Conservation (phyloP, 2,888 invertebrate genomes). For the Tolmerus cingulatus region DNA sequence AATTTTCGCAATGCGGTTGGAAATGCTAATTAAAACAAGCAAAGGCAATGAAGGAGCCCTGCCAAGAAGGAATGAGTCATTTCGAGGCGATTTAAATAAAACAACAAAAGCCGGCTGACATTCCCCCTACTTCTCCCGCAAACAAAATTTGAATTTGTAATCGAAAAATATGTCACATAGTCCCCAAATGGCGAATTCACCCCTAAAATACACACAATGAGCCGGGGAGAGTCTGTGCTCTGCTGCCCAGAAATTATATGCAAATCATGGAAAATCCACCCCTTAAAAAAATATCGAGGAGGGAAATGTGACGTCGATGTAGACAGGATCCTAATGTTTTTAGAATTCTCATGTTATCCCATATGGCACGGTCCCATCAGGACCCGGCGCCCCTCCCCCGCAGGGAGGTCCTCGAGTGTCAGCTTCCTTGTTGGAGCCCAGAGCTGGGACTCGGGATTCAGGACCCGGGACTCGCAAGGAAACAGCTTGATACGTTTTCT, state of each 20-base stretch:
- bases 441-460: not conserved
- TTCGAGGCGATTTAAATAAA: not conserved
- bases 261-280: conserved; percentile 42
- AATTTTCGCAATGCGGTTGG: not conserved
- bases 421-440: conserved; percentile 23
- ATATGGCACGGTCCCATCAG: conserved; percentile 38
- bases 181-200: conserved; percentile 35
- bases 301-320: conserved; percentile 34
- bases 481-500: conserved; percentile 41
- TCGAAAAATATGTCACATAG: conserved; percentile 41
- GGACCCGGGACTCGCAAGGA: conserved; percentile 4
- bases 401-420: not conserved
- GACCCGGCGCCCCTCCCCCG: not conserved
- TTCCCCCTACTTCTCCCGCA: not conserved
- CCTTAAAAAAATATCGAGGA: conserved; percentile 32
- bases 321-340: conserved; percentile 41
- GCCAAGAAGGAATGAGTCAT: not conserved
- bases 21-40: not conserved
- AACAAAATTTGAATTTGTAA: conserved; percentile 40
- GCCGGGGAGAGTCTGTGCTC: conserved; percentile 5
- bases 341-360: conserved; percentile 41
- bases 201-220: conserved; percentile 17
- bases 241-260: conserved; percentile 42
- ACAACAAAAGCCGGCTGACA: not conserved
- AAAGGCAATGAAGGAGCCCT: not conserved